Evolutionary conservation across 2,113 vertebrate genomes (phyloP).

Genomic region (Chroicocephalus ridibundus): DNA sequence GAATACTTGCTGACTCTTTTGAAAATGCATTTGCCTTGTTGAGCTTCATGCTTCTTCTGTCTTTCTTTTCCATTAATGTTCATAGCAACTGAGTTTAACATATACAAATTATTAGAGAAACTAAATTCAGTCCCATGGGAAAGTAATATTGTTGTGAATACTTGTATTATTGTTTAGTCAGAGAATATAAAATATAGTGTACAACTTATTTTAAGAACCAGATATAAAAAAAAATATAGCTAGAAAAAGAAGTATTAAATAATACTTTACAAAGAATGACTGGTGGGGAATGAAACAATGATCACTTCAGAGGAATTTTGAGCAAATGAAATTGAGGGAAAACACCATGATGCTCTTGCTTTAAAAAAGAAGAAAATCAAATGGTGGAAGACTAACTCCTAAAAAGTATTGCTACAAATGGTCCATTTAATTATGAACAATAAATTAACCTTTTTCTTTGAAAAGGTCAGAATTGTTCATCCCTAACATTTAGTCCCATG

Average conservation of each 20-base stretch:
- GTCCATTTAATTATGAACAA: not conserved
- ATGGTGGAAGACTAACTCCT: not conserved
- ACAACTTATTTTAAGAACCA: not conserved
- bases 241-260: not conserved
- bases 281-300: not conserved
- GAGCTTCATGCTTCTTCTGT: not conserved
- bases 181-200: fast-evolving
- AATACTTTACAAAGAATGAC: not conserved
- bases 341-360: not conserved
- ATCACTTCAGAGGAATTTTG: not conserved
- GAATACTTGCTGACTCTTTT: not conserved
- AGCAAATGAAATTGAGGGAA: not conserved
- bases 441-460: not conserved
- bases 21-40: not conserved
- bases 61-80: not conserved
- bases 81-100: not conserved
- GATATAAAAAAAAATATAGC: not conserved
- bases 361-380: not conserved
- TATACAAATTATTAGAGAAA: not conserved
- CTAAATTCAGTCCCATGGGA: fast-evolving
- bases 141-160: not conserved
- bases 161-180: not conserved
- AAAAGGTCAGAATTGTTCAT: not conserved
- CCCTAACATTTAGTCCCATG: not conserved
- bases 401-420: not conserved